Percentiles rank a stretch among this genome's conserved stretches.
Conservation (phyloP, 53 echinoderm and acorn worm species). For the Hippasteria phrygiana region DNA sequence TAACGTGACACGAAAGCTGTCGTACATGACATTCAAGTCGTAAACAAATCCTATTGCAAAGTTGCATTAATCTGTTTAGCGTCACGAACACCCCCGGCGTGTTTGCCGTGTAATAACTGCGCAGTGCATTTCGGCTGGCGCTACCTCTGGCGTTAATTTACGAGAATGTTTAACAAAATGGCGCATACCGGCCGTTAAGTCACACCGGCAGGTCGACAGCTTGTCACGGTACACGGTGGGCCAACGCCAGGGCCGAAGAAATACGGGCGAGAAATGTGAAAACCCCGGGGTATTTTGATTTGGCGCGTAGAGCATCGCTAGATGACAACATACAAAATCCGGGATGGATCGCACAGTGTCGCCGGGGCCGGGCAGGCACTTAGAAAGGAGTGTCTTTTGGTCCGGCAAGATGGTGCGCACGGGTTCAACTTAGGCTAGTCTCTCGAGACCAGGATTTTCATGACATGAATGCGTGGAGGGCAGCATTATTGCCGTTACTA, state of each 20-base stretch:
- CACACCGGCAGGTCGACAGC: not conserved
- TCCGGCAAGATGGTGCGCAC: too few relatives aligned
- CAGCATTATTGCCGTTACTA: too few relatives aligned
- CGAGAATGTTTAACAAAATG: slow-evolving; percentile 14
- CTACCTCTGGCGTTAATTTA: slow-evolving; percentile 2
- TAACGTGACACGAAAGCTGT: too few relatives aligned
- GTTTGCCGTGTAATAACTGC: not conserved
- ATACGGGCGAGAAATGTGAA: slow-evolving; percentile 31
- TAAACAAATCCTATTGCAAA: too few relatives aligned
- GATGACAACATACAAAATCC: slow-evolving; percentile 22
- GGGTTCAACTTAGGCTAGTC: too few relatives aligned
- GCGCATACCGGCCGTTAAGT: not conserved
- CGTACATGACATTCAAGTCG: too few relatives aligned
- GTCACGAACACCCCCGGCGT: not conserved
- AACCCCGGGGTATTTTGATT: slow-evolving; percentile 46
- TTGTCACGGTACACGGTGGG: not conserved
- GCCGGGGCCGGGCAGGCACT: slow-evolving; percentile 15
- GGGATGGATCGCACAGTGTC: slow-evolving; percentile 18
- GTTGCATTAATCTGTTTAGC: slow-evolving; percentile 2
- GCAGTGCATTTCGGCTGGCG: not conserved
- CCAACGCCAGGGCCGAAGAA: not conserved
- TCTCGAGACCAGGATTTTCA: too few relatives aligned
- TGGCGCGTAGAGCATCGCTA: slow-evolving; percentile 30
- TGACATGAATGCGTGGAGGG: too few relatives aligned
- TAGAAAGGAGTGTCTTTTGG: too few relatives aligned